Evolutionary conservation across 2,797 vertebrate genomes (phyloP).

Genomic region (Etheostoma nigrum): DNA sequence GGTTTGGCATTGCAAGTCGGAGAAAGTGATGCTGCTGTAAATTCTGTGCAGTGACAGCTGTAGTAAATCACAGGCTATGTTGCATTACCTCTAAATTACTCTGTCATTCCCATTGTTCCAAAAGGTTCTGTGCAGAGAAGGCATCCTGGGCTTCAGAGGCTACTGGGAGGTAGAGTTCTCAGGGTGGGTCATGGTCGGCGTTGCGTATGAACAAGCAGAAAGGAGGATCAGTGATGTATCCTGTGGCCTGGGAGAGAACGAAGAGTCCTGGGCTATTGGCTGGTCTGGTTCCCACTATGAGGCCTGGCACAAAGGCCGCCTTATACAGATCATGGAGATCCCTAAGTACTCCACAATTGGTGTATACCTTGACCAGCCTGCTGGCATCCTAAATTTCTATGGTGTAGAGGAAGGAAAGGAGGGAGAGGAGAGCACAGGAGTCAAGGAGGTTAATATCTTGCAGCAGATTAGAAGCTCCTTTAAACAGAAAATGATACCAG

Average conservation of each 20-base stretch:
- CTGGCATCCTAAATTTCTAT: conserved; percentile 77
- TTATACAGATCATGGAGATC: conserved; percentile 38
- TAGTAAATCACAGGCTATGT: conserved; percentile 39
- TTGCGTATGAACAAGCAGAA: conserved; percentile 61
- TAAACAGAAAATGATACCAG: conserved; percentile 73
- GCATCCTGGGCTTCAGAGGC: conserved; percentile 69
- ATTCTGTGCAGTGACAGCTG: conserved; percentile 6
- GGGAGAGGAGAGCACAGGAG: conserved; percentile 46
- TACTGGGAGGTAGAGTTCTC: conserved; percentile 79
- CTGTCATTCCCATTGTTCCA: conserved; percentile 13
- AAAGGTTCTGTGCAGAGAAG: conserved; percentile 80
- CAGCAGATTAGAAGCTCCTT: conserved; percentile 69
- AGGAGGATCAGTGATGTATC: conserved; percentile 69
- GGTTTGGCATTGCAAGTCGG: conserved; percentile 12
- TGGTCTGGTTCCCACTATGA: conserved; percentile 78
- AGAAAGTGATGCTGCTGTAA: conserved; percentile 15
- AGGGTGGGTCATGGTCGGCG: conserved; percentile 75
- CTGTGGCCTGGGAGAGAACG: conserved; percentile 80
- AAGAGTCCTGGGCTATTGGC: conserved; percentile 80
- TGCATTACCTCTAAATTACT: conserved; percentile 15
- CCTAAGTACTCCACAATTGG: conserved; percentile 63
- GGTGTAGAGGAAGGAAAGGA: conserved; percentile 67
- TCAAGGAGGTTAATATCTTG: conserved; percentile 70
- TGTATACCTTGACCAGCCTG: conserved; percentile 79
- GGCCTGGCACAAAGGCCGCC: conserved; percentile 68